These are phyloP conservation scores for Oscarella lobularis DNA, from an alignment of 37 sponge, comb jelly and placozoan species.

Conservation along the genomic window DNA sequence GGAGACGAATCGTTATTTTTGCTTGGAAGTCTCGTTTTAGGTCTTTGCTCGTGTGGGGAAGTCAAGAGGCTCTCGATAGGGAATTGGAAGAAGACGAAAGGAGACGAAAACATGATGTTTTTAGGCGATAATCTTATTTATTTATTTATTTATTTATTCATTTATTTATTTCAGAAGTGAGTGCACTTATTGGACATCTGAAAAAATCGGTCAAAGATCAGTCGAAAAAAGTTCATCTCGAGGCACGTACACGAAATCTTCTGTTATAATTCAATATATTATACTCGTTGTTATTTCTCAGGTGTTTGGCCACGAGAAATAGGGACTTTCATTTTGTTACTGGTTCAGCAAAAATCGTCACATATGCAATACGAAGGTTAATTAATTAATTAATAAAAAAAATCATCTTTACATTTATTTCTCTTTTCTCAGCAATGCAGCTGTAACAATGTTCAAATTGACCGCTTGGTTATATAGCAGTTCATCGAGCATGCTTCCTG, in stretches of 20 bases:
- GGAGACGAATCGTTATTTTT: background rate
- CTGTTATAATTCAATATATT: constrained; percentile 2
- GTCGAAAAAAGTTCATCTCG: constrained; percentile 28
- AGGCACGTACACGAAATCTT: too few species aligned
- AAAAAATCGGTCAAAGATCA: constrained; percentile 52
- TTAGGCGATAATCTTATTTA: background rate
- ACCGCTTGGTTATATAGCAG: constrained; percentile 83
- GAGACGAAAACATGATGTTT: constrained; percentile 35
- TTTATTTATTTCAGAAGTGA: constrained; percentile 21
- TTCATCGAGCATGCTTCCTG: constrained; percentile 89
- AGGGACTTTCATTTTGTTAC: constrained; percentile 39
- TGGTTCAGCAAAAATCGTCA: constrained; percentile 79
- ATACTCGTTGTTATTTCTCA: background rate
- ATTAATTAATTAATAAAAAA: constrained; percentile 1
- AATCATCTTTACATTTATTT: constrained; percentile 7
- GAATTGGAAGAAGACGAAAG: constrained; percentile 61
- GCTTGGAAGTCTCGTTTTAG: constrained; percentile 8
- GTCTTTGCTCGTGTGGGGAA: constrained; percentile 82
- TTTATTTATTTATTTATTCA: too few species aligned
- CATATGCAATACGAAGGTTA: constrained; percentile 67
- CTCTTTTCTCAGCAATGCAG: constrained; percentile 77
- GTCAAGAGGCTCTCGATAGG: constrained; percentile 46
- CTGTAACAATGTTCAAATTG: constrained; percentile 62
- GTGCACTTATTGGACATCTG: constrained; percentile 56
- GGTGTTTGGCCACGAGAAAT: constrained; percentile 53